Percentiles rank a stretch among this genome's conserved stretches.
These are phyloP conservation scores for Dasysyrphus tricinctus DNA, from an alignment of 2,888 invertebrate genomes.

Conservation along the genomic window DNA sequence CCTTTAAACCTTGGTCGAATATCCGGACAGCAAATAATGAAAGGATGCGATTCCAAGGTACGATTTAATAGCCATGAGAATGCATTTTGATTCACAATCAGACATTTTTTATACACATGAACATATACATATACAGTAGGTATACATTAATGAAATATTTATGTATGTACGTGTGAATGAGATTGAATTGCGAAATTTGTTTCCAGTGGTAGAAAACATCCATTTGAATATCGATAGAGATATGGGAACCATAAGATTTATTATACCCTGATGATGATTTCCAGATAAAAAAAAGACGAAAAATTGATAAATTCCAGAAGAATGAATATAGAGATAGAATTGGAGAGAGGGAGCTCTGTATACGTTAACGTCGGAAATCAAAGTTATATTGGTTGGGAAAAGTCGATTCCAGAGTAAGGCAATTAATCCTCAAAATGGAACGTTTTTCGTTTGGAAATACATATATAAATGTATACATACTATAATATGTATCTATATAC, in stretches of 20 bases:
- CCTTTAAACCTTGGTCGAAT: neutral
- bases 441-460: neutral
- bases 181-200: constrained; percentile 19
- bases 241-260: constrained; percentile 11
- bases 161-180: neutral
- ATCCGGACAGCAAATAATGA: neutral
- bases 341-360: neutral
- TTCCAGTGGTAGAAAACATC: neutral
- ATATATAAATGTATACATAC: too few relatives aligned
- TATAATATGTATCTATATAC: too few relatives aligned
- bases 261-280: constrained; percentile 20
- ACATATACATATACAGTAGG: neutral
- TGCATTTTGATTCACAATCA: neutral
- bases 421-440: constrained; percentile 13
- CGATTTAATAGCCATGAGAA: neutral
- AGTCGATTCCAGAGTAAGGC: constrained; percentile 2
- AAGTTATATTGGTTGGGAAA: constrained; percentile 2
- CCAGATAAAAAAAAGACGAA: neutral
- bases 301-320: constrained; percentile 6
- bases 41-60: neutral
- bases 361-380: neutral
- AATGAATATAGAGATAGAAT: neutral
- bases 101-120: neutral
- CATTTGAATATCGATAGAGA: constrained; percentile 16
- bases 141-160: too few relatives aligned